Base-by-base conservation (phyloP, 2,797 vertebrate genomes). In the Discoglossus pictus region DNA sequence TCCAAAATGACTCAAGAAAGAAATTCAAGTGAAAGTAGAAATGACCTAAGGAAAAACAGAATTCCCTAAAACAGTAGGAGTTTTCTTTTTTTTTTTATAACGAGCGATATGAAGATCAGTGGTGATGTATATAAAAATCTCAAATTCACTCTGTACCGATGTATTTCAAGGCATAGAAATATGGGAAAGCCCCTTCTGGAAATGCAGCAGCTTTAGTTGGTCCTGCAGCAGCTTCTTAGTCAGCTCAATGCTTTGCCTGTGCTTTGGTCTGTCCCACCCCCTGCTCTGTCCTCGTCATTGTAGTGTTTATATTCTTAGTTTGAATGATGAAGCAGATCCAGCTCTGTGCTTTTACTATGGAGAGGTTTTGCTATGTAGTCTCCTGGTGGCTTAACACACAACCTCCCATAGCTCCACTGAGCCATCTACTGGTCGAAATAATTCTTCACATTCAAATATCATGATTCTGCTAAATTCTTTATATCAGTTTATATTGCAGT, bases 261-360 rank as follows among this genome's bases (percentile, higher is more conserved):
- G 46, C 13, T 36, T 8, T 53, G 38, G 11, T 31, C 46, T 36
- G 34, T 44, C 13, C 43, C 65, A 35, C 54, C 44, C 54, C 58
- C 48, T 23, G 20, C 27, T 42, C 50, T 55, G 7, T 38, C 51
- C 34, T 56, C 59, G 65, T 67, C 65, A 67, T 59, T 47, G 42
- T 56, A 55, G 7, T 62, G 59, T 62, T 68, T 61, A 61, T 61
- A 54, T 53, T 54, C 56, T 54, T 38, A 51, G 38, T 40, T 36
- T 40, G 39, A 62, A 62, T 63, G 68, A 63, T 69, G 59, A 63
- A 46, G 51, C 68, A 63, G 40, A 70, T 63, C 68, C 67, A 56
- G 52, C 15, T 38, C 44, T 25, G 21, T 20, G 18, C n/a, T 35
- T 20, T 39, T 38, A 50, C 46, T 51, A 38, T 7, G 35, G 21